These are phyloP conservation scores for Neodiprion fabricii DNA, from an alignment of 1,140 invertebrate species.

Conservation along the genomic window DNA sequence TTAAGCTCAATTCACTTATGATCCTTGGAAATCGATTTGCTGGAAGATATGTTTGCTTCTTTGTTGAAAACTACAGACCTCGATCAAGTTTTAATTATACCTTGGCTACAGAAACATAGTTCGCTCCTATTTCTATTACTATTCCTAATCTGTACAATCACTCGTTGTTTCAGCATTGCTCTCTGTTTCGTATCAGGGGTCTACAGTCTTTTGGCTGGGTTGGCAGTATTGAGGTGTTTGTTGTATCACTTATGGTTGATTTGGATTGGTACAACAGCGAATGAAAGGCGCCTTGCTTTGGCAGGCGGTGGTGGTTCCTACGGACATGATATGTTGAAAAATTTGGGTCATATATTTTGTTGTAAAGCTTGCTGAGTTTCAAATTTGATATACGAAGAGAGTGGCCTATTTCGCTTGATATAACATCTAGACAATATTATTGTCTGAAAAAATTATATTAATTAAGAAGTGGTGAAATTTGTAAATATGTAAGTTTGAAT, in stretches of 20 bases:
- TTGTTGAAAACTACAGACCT: neutral
- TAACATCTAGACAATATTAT: no score
- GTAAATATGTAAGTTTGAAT: neutral
- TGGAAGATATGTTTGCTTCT: neutral
- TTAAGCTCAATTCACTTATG: neutral
- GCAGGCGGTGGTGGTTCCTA: conserved; percentile 30
- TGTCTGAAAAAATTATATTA: neutral
- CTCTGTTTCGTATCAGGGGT: conserved; percentile 59
- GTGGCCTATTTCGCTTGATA: no score
- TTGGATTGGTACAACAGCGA: conserved; percentile 50
- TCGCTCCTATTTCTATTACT: neutral
- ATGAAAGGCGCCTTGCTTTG: conserved; percentile 43
- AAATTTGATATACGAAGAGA: neutral
- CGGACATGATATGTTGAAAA: conserved; percentile 43
- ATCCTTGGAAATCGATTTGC: neutral
- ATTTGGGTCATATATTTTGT: conserved; percentile 46
- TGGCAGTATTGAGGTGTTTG: conserved; percentile 50
- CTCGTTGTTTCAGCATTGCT: conserved; percentile 51
- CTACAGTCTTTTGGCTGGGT: conserved; percentile 54
- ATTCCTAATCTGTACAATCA: neutral
- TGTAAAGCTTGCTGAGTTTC: conserved; percentile 40
- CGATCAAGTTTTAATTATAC: neutral
- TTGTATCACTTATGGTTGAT: conserved; percentile 55
- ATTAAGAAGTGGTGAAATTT: neutral
- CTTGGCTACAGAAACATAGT: no score